A percentile compares a stretch with the other conserved stretches of the same genome.
phyloP scores from a whole-genome alignment of 2,797 vertebrate genomes.

The Yasuhikotakia modesta region DNA sequence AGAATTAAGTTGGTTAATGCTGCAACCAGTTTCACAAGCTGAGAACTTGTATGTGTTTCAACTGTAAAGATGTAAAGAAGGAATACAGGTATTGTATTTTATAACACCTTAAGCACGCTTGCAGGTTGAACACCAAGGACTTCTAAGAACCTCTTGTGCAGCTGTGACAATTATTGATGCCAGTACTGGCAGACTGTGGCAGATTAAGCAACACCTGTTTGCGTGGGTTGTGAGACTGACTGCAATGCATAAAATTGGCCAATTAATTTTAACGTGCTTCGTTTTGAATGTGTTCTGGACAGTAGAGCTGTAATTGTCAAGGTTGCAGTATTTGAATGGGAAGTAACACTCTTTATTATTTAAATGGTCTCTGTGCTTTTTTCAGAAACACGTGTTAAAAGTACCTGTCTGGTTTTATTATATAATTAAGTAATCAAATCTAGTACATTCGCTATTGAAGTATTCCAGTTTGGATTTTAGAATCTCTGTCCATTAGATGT shows the following conservation, averaged over 20 bases:
- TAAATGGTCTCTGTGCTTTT: neutral
- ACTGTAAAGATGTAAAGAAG: neutral
- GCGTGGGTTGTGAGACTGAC: conserved; percentile 18
- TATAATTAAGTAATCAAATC: conserved; percentile 12
- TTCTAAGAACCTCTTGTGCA: conserved; percentile 25
- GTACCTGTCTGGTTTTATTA: neutral
- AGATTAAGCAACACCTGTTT: conserved; percentile 44
- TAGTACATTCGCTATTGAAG: neutral
- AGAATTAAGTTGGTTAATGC: neutral
- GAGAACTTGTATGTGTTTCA: neutral
- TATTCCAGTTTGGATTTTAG: neutral
- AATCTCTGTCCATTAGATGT: conserved; percentile 19
- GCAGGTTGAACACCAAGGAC: neutral
- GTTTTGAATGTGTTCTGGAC: conserved; percentile 29
- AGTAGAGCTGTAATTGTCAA: conserved; percentile 23
- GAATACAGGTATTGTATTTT: neutral
- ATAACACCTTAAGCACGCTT: conserved; percentile 6
- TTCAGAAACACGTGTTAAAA: neutral
- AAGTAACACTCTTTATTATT: conserved; percentile 32
- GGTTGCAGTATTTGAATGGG: conserved; percentile 12
- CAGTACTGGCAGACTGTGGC: neutral
- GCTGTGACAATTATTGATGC: conserved; percentile 25
- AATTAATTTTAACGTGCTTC: conserved; percentile 30
- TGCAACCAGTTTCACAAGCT: conserved; percentile 1
- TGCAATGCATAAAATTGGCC: conserved; percentile 16